phyloP scores from a whole-genome alignment of 2,797 vertebrate species.

The Chanos chanos region DNA sequence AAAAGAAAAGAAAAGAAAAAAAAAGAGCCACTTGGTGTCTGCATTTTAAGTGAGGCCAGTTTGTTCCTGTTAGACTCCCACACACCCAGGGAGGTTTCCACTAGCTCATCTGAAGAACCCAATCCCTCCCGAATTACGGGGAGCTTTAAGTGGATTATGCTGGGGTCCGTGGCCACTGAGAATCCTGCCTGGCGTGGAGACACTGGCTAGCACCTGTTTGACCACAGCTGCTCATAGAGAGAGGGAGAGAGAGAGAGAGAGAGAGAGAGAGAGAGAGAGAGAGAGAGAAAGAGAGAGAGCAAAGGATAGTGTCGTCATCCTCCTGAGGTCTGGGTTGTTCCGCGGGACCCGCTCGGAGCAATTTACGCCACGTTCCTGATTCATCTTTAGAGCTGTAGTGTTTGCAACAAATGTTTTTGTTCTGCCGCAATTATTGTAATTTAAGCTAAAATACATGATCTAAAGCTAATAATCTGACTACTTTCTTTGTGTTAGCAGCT shows the following conservation, averaged over 20 bases:
- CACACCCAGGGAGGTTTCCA: constrained; percentile 71
- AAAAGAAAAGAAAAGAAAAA: constrained; percentile 43
- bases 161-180: constrained; percentile 64
- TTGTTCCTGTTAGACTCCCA: constrained; percentile 66
- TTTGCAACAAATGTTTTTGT: constrained; percentile 32
- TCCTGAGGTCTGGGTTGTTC: background rate
- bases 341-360: constrained; percentile 12
- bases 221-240: constrained; percentile 51
- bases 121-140: constrained; percentile 79
- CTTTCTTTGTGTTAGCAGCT: too few relatives aligned
- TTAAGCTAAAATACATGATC: constrained; percentile 26
- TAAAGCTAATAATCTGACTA: too few relatives aligned
- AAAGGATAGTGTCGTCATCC: background rate
- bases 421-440: constrained; percentile 29
- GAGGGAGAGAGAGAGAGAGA: constrained; percentile 35
- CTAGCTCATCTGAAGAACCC: constrained; percentile 78
- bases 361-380: constrained; percentile 15
- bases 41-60: constrained; percentile 58
- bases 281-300: constrained; percentile 15
- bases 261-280: constrained; percentile 23
- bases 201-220: constrained; percentile 76
- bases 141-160: constrained; percentile 78
- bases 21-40: constrained; percentile 51
- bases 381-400: constrained; percentile 13
- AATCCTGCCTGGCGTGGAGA: constrained; percentile 73